A percentile compares a stretch with the other conserved stretches of the same genome.
phyloP scores from a whole-genome alignment of 2,797 vertebrate genomes.

The Mastacembelus armatus region DNA sequence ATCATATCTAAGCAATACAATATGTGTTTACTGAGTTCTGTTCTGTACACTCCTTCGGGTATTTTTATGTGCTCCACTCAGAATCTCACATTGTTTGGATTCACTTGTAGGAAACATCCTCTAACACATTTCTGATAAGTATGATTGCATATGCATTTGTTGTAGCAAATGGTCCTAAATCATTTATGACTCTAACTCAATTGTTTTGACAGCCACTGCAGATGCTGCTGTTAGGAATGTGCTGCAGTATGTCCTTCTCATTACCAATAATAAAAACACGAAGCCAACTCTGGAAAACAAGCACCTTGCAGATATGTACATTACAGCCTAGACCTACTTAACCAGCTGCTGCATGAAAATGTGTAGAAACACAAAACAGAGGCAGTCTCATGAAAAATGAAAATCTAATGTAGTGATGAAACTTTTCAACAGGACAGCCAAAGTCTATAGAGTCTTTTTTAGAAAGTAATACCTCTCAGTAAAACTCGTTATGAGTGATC shows the following conservation, averaged over 20 bases:
- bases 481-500: constrained; percentile 44
- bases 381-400: too few species aligned
- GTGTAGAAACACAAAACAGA: constrained; percentile 22
- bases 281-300: constrained; percentile 32
- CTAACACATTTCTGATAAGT: constrained; percentile 49
- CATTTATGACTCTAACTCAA: constrained; percentile 44
- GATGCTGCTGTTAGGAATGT: constrained; percentile 27
- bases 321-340: constrained; percentile 31
- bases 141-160: constrained; percentile 61
- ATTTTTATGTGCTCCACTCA: constrained; percentile 43
- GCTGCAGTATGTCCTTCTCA: constrained; percentile 34
- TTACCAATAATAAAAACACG: constrained; percentile 47
- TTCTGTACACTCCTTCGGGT: constrained; percentile 39
- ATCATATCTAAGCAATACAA: constrained; percentile 50
- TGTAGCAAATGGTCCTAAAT: constrained; percentile 37
- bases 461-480: constrained; percentile 32
- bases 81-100: constrained; percentile 57
- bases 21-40: constrained; percentile 49
- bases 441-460: constrained; percentile 1
- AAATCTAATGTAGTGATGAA: too few species aligned
- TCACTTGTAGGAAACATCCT: constrained; percentile 51
- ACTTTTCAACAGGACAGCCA: background rate
- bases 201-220: constrained; percentile 39
- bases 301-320: constrained; percentile 42
- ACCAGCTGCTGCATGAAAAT: constrained; percentile 39